A percentile compares a stretch with the other conserved stretches of the same genome.
Conservation (phyloP, 1,140 invertebrate genomes). For the Aphelenchoides fujianensis region DNA sequence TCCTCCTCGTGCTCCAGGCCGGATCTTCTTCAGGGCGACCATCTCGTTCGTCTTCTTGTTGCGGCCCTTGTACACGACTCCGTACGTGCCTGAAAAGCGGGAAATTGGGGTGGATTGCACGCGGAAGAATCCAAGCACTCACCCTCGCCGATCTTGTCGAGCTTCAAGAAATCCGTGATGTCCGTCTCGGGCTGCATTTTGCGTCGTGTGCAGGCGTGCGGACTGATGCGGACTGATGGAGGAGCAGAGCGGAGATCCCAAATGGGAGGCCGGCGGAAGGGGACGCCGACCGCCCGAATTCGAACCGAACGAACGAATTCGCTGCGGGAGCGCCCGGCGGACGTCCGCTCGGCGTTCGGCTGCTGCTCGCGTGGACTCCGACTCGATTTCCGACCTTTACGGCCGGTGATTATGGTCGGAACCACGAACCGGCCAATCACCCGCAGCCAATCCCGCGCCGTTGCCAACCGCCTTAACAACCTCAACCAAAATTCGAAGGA, state of each 20-base stretch:
- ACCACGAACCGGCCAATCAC: not conserved
- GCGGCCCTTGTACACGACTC: constrained; percentile 94
- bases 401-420: constrained; percentile 11
- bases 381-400: no score
- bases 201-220: not conserved
- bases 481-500: not conserved
- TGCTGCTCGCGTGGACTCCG: no score
- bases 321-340: no score
- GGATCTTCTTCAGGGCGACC: constrained; percentile 95
- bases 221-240: no score
- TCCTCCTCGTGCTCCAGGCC: constrained; percentile 87
- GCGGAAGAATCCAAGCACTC: not conserved
- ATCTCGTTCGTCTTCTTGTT: constrained; percentile 80
- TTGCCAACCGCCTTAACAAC: constrained; percentile 1
- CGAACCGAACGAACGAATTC: no score
- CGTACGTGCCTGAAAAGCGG: constrained; percentile 85
- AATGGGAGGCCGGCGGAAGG: no score
- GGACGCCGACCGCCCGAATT: no score
- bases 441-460: not conserved
- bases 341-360: no score
- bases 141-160: constrained; percentile 92
- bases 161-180: constrained; percentile 75
- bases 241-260: no score
- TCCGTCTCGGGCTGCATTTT: not conserved
- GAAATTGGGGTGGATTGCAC: no score